Evolutionary conservation across 1,140 invertebrate genomes (phyloP).

Genomic region (Plectrocnemia conspersa): DNA sequence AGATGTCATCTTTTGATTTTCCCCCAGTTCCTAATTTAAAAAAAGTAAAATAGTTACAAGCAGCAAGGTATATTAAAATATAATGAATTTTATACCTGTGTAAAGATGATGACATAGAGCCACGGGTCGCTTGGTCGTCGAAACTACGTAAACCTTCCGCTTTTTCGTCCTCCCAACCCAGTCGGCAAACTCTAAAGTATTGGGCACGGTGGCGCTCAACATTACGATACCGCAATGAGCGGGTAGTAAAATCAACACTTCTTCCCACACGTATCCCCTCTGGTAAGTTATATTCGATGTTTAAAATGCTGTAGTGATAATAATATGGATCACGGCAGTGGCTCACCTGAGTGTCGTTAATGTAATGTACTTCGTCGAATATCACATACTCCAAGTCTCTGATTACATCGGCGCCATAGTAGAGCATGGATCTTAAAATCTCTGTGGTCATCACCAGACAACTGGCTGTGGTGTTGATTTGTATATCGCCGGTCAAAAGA

Average conservation of each 20-base stretch:
- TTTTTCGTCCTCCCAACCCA: slow-evolving; percentile 95
- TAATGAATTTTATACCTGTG: slow-evolving; percentile 56
- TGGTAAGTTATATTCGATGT: slow-evolving; percentile 40
- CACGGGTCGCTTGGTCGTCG: slow-evolving; percentile 88
- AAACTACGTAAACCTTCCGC: slow-evolving; percentile 92
- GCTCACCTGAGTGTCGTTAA: slow-evolving; percentile 89
- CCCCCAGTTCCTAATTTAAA: slow-evolving; percentile 55
- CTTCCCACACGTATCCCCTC: slow-evolving; percentile 99
- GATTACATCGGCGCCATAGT: slow-evolving; percentile 91
- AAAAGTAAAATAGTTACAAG: slow-evolving; percentile 23
- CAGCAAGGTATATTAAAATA: background rate
- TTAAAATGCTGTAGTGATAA: background rate
- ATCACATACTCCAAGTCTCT: slow-evolving; percentile 98
- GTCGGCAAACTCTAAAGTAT: slow-evolving; percentile 92
- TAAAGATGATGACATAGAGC: slow-evolving; percentile 94
- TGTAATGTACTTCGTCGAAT: slow-evolving; percentile 99
- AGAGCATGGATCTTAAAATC: slow-evolving; percentile 95
- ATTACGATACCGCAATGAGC: slow-evolving; percentile 93
- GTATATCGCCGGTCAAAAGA: slow-evolving; percentile 92
- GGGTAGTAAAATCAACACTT: slow-evolving; percentile 94
- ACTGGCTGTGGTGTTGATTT: slow-evolving; percentile 88
- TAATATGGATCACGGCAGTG: too few species aligned
- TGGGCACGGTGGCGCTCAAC: slow-evolving; percentile 97
- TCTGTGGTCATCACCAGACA: slow-evolving; percentile 99
- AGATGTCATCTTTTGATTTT: slow-evolving; percentile 76